Percentiles rank a stretch among this genome's conserved stretches.
Conservation (phyloP, 2,888 invertebrate genomes). For the Gortyna flavago region DNA sequence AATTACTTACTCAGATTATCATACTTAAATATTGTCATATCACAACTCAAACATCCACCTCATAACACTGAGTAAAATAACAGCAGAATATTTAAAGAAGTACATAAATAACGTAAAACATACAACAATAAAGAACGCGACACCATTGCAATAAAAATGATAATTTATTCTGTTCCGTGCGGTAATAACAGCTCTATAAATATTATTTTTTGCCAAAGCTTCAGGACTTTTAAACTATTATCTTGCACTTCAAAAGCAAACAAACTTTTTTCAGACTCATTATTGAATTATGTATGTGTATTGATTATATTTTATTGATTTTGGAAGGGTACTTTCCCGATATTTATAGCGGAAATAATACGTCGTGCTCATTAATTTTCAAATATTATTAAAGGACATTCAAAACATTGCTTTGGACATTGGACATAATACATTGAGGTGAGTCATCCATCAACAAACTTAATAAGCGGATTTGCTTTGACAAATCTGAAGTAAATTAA, state of each 20-base stretch:
- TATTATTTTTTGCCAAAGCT: conserved; percentile 7
- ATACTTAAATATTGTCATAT: conserved; percentile 31
- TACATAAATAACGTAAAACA: conserved; percentile 15
- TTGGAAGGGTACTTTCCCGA: background rate
- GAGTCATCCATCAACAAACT: background rate
- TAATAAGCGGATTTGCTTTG: background rate
- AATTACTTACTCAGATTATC: conserved; percentile 4
- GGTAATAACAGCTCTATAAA: conserved; percentile 27
- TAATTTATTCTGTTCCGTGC: conserved; percentile 21
- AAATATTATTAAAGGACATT: background rate
- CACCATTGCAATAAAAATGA: conserved; percentile 31
- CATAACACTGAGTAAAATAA: background rate
- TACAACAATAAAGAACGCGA: conserved; percentile 29
- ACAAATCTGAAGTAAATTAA: background rate
- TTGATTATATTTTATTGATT: conserved; percentile 8
- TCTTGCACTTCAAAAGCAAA: background rate
- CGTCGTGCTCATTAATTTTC: background rate
- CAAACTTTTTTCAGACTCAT: background rate
- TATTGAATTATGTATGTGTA: background rate
- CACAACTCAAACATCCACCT: conserved; percentile 18
- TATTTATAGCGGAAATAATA: background rate
- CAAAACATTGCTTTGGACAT: background rate
- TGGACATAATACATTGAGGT: background rate
- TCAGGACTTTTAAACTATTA: background rate
- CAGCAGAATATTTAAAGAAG: conserved; percentile 20